phyloP scores from a whole-genome alignment of 2,113 vertebrate genomes.

The Dasypus novemcinctus region DNA sequence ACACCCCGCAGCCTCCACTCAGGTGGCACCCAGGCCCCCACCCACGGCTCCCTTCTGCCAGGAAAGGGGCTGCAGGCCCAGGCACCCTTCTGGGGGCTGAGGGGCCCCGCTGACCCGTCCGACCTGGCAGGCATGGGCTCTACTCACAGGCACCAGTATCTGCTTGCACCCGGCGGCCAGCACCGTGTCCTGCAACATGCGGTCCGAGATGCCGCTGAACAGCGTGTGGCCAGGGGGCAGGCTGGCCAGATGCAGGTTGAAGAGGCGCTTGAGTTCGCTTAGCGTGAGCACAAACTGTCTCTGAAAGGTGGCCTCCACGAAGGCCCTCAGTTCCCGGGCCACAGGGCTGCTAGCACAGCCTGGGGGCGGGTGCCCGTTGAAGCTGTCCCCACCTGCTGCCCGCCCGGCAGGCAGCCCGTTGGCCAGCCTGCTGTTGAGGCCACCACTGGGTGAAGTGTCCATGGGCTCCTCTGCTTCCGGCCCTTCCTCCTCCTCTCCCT shows the following conservation, averaged over 20 bases:
- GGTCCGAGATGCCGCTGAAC: conserved; percentile 94
- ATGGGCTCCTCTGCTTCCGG: conserved; percentile 88
- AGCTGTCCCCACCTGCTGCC: conserved; percentile 74
- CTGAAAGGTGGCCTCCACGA: conserved; percentile 91
- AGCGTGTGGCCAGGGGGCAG: conserved; percentile 90
- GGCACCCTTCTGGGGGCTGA: not conserved
- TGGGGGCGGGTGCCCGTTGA: conserved; percentile 83
- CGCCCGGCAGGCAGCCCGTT: conserved; percentile 86
- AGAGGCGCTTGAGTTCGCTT: conserved; percentile 96
- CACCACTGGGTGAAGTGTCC: conserved; percentile 83
- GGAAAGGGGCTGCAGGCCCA: not conserved
- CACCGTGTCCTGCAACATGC: conserved; percentile 94
- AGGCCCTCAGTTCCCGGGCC: conserved; percentile 90
- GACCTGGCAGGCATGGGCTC: not conserved
- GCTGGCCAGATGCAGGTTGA: conserved; percentile 95
- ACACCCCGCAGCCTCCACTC: not conserved
- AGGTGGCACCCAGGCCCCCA: not conserved
- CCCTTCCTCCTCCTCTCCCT: conserved; percentile 85
- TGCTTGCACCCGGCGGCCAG: conserved; percentile 94
- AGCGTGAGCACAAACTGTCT: conserved; percentile 96
- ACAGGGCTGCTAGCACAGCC: conserved; percentile 73
- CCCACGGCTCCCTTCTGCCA: not conserved
- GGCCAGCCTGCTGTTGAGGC: conserved; percentile 84
- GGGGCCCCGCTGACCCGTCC: fast-evolving
- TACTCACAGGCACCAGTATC: conserved; percentile 99